Base-by-base conservation (phyloP, 2,797 vertebrate genomes). In the Tapirus indicus region DNA sequence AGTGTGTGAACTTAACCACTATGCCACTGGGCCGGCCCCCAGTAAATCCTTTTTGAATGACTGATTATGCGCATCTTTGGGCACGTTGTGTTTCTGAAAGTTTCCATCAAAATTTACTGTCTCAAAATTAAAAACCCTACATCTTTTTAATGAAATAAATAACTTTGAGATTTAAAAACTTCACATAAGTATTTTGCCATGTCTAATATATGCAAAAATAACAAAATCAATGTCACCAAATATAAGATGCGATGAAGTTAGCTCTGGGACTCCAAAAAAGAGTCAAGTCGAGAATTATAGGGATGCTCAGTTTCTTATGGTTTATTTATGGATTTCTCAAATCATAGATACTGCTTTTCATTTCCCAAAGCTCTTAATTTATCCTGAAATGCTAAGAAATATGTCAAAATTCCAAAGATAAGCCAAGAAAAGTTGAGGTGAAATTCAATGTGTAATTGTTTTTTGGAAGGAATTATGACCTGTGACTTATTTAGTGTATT, bases 351-450 rank as follows among this genome's bases (percentile, higher is more conserved):
- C 29, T 91, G 35, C 7, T 62, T 93, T 85, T 85, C 58, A 95
- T 71, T 74, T 91, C 41, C 89, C 47, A 77, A 84, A 84, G 41
- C 44, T 91, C 41, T 60, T 92, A 79, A 62, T 41, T 86, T 83
- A 95, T 69, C 13, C 72, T 64, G 62, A 93, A 91, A 90, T 75
- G 27, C 80, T 88, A 95, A 96, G 71, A 78, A 95, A 77, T 68
- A 74, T 27, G 64, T 75, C 62, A 82, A 95, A 96, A 72, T 95
- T 90, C 77, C 79, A 66, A 97, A 68, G 60, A 78, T 68, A 94
- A 95, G 27, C 44, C 54, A 64, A 93, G 35, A 91, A 91, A 96
- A 95, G 62, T 21, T 88, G 1, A 95, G 66, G 44, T 52, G 47
- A 91, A 95, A 98, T 88, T 83, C 14, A 32, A 47, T 0, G 3